Base-by-base conservation (phyloP, 2,113 vertebrate species). In the Sorex araneus region DNA sequence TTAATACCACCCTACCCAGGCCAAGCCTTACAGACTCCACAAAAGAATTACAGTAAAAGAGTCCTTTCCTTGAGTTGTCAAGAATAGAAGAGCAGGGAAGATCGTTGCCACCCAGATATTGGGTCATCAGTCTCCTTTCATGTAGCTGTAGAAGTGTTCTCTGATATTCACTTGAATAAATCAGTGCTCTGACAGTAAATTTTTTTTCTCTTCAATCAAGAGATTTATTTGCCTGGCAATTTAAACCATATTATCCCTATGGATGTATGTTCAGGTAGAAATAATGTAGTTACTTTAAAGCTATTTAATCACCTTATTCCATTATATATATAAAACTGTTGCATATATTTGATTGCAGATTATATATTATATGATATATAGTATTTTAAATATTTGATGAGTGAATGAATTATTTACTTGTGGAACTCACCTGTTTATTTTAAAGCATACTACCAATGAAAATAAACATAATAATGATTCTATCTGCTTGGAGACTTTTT, bases 61-160 rank as follows among this genome's bases (percentile, higher is more conserved):
- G 57, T 8, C 3, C 23, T 90, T 90, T 92, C 21, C 85, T 78
- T 63, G 66, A 90, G n/a, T 64, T 54, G 69, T 91, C 76, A 76
- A 86, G 8, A 88, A 84, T 54, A 84, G 34, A 84, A 8, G n/a
- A 88, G 45, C 71, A 40, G 63, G 19, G n/a, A 90, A 67, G 43
- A 75, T n/a, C 25, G 30, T 34, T 89, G 18, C 54, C 64, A 36
- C 32, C 87, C n/a, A 82, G 47, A 91, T 76, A 54, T n/a, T 66
- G 6, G 43, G 75, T 83, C n/a, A 76, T 6, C 28, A 27, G 50
- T 43, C 16, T 12, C 18, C 57, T 88, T 83, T 30, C 36, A 47
- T n/a, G 12, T 54, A 77, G 30, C 45, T 93, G 8, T 82, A 50
- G 79, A 12, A 70, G 27, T 36, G 81, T 45, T 50, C 9, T 28